Base-by-base conservation (phyloP, 1,140 invertebrate species). In the Pogonognathellus flavescens region DNA sequence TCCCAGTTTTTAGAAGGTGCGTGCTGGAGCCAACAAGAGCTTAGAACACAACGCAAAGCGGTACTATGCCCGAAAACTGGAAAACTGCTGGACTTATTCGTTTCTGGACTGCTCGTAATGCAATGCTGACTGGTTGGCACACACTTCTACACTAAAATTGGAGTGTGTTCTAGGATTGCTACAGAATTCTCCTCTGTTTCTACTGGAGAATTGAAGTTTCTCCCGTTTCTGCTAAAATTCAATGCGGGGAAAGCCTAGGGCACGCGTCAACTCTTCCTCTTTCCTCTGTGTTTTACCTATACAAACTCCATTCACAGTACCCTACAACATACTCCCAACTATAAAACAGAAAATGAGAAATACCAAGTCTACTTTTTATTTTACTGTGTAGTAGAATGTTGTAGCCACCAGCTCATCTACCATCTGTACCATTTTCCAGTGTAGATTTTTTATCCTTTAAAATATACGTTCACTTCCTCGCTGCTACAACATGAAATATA, bases 211-310 rank as follows among this genome's bases (percentile, higher is more conserved):
- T 31, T 49, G 31, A 31, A 76, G 25, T n/a, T 16, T 49, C 70
- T 76, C 70, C 70, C 25, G 31, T 49, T 41, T 76, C 70, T 76
- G 25, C n/a, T 31, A 31, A 16, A 31, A 49, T 50, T 76, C 31
- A 6, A 72, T 72, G 66, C 66, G 41, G 70, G 70, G 70, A 31
- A 76, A 76, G 70, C 70, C 70, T 50, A 18, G 70, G 70, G 70
- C 70, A 76, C 70, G 70, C 70, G 70, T 76, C 70, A 76, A 76
- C 70, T 76, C 70, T 76, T 57, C n/a, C 53, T 13, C 11, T 57
- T 57, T 57, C 2, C n/a, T 41, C 31, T 41, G 6, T 41, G 31
- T 41, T 41, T 66, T 66, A 66, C 22, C 11, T 13, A 31, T 25
- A 66, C 53, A 11, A 5, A 55, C 53, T 4, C 1, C 1, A 2